These are phyloP conservation scores for Australoheros facetus DNA, from an alignment of 2,797 vertebrate species.

Conservation along the genomic window DNA sequence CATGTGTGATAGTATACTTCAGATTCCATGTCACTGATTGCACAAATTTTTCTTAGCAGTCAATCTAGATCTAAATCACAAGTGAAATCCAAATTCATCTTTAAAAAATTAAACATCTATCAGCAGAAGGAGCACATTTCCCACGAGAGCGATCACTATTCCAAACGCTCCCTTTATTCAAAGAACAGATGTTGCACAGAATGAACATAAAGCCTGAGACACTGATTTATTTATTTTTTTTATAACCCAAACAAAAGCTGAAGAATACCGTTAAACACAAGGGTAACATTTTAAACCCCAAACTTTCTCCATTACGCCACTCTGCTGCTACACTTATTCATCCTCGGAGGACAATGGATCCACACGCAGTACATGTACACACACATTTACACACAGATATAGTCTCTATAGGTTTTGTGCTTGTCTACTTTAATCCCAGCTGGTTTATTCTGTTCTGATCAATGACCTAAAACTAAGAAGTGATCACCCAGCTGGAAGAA, in stretches of 20 bases:
- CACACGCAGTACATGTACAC: constrained; percentile 27
- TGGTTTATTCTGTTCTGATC: constrained; percentile 78
- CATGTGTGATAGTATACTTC: too few species aligned
- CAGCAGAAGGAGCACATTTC: neutral
- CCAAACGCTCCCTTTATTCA: constrained; percentile 33
- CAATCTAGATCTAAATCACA: too few species aligned
- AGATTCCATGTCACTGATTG: too few species aligned
- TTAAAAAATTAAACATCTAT: too few species aligned
- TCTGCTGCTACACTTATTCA: constrained; percentile 47
- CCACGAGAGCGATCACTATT: constrained; percentile 7
- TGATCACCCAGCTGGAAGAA: constrained; percentile 76
- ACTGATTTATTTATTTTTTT: neutral
- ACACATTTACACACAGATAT: constrained; percentile 42
- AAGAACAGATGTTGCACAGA: neutral
- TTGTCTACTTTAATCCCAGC: constrained; percentile 74
- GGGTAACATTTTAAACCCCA: constrained; percentile 46
- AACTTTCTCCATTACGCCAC: constrained; percentile 70
- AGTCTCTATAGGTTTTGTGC: constrained; percentile 75
- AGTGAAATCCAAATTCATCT: too few species aligned
- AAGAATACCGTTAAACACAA: constrained; percentile 36
- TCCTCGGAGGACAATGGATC: constrained; percentile 42
- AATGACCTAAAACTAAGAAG: constrained; percentile 78
- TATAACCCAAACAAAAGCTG: constrained; percentile 23
- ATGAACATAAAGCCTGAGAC: neutral
- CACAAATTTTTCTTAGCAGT: too few species aligned